These are phyloP conservation scores for Drosophila nr. fundita DNA, from an alignment of 2,888 invertebrate genomes.

Conservation along the genomic window DNA sequence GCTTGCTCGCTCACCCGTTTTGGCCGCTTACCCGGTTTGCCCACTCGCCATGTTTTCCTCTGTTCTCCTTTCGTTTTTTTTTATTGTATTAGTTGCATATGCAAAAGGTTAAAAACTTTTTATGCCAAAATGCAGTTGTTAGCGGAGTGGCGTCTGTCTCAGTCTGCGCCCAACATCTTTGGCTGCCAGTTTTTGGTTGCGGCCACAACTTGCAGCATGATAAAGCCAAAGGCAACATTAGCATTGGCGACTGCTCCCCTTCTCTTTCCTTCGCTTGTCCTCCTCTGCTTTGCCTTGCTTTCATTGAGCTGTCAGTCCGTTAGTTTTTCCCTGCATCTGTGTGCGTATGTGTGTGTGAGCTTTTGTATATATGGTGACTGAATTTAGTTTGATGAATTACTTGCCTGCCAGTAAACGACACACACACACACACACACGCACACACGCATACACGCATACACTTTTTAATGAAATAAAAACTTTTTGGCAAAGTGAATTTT, in stretches of 20 bases:
- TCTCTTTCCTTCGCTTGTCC: background rate
- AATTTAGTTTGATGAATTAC: constrained; percentile 79
- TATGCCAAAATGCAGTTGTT: constrained; percentile 50
- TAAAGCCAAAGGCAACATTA: constrained; percentile 62
- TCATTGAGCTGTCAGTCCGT: constrained; percentile 66
- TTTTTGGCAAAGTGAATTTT: constrained; percentile 81
- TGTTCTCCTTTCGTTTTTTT: background rate
- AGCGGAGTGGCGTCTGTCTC: constrained; percentile 18
- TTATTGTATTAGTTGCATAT: constrained; percentile 53
- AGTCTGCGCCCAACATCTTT: constrained; percentile 43
- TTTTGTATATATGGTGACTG: constrained; percentile 56
- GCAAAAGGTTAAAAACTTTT: constrained; percentile 75
- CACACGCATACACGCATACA: constrained; percentile 46
- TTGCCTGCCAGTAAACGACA: constrained; percentile 74
- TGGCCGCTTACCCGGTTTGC: constrained; percentile 13
- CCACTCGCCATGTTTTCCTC: constrained; percentile 5
- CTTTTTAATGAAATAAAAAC: constrained; percentile 82
- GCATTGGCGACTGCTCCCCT: constrained; percentile 46
- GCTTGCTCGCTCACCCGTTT: constrained; percentile 9
- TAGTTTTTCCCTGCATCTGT: constrained; percentile 34
- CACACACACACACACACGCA: constrained; percentile 39
- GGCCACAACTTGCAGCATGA: constrained; percentile 63
- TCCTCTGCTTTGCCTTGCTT: constrained; percentile 34
- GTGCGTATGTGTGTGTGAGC: constrained; percentile 12
- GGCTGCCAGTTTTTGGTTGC: constrained; percentile 57